phyloP scores from a whole-genome alignment of 1,140 invertebrate genomes.

The Aphis craccivora region DNA sequence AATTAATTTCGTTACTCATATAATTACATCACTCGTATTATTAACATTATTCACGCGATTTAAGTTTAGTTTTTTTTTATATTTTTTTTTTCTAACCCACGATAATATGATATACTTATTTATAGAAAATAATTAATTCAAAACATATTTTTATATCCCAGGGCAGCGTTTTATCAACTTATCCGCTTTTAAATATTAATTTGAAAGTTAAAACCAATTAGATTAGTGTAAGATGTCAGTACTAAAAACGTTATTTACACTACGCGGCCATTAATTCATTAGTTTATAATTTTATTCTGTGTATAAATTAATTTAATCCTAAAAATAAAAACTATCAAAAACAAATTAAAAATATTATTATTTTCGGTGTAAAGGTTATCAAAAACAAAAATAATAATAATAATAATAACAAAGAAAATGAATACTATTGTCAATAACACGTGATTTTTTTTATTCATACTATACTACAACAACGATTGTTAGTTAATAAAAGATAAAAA shows the following conservation, averaged over 20 bases:
- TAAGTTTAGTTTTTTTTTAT: not conserved
- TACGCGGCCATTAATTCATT: not conserved
- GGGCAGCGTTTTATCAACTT: not conserved
- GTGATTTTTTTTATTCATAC: not conserved
- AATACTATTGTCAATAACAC: not conserved
- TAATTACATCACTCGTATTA: not conserved
- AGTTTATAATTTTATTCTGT: not conserved
- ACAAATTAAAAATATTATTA: not conserved
- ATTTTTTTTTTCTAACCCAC: too few relatives aligned
- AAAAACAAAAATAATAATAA: not conserved
- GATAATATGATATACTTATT: not conserved
- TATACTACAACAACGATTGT: not conserved
- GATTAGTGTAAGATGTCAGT: not conserved
- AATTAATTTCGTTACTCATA: not conserved
- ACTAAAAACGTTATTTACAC: not conserved
- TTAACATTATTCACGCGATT: not conserved
- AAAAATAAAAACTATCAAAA: not conserved
- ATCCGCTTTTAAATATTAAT: not conserved
- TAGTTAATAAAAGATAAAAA: not conserved
- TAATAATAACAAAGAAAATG: conserved; percentile 1
- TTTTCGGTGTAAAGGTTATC: not conserved
- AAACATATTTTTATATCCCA: not conserved
- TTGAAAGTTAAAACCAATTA: not conserved
- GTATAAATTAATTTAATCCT: not conserved
- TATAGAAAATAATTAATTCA: not conserved